Base-by-base conservation (phyloP, 1,140 invertebrate species). In the Marisa cornuarietis region DNA sequence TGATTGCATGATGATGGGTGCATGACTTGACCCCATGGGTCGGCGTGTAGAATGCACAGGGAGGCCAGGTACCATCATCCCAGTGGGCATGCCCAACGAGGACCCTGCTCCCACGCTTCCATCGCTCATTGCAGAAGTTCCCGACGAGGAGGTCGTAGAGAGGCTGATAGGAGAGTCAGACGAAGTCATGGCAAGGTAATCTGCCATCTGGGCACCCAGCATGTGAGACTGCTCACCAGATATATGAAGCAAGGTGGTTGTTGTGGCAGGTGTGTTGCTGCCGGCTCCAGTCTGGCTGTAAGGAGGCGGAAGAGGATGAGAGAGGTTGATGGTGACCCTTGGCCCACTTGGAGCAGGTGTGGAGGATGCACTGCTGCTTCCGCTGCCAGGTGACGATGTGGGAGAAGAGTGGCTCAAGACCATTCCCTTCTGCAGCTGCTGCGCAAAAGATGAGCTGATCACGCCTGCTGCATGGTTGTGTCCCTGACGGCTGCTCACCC, bases 1-100 rank as follows among this genome's bases (percentile, higher is more conserved):
- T 42, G 96, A 96, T 88, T 98, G 96, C 96, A 98, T 98, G 58
- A 98, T 97, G 78, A 98, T 96, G 0, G 96, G 96, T 22, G 96
- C 94, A 87, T 98, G 96, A 2, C 94, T 86, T 3, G 88, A 87
- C 52, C 84, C 87, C 89, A 90, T 91, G 7, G 90, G 88, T 63
- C 87, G 88, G 71, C 91, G 82, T 58, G 90, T 72, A 58, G 86
- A 81, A 69, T 89, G 79, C 52, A 83, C 84, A 61, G 83, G 93
- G 90, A 71, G 90, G 86, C 82, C 91, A 16, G 85, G 74, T 42
- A 76, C 78, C 71, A 77, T 61, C 65, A 81, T 81, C 26, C 26
- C 31, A 78, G 66, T 52, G 61, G 42, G 71, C 61, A 22, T 61
- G 61, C 49, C 42, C 71, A 31, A 24, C 26, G 42, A 9, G 22